Evolutionary conservation across 2,888 invertebrate species (phyloP), one percentile per base, ranked within the genome.

Genomic region (Plebejus anna): DNA sequence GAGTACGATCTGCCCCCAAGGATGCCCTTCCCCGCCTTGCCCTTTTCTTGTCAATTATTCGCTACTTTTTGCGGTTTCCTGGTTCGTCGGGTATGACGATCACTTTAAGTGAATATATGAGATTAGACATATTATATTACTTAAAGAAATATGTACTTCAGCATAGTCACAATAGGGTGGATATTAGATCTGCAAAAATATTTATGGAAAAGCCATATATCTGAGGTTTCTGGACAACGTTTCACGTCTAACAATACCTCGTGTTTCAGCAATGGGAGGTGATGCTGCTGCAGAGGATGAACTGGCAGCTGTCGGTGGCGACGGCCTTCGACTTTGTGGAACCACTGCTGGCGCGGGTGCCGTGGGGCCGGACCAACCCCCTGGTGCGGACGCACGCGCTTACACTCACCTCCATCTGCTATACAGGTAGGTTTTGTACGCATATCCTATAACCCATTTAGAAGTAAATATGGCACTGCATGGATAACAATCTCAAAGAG

Each of bases 241-340:
- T 13, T 36, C 55, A 55, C 16, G 55, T 55, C 55, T 66, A 32
- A 36, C 5, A 11, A 66, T 66, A 32, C 66, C 13, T 13, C 76
- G 90, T 90, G 84, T 91, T 90, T 80, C 94, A 97, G 97, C 95
- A 95, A 88, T 97, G 97, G 97, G 98, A 98, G 90, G 91, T 97
- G 82, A 91, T 97, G 88, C 94, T 97, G 59, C 92, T 97, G 81
- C 96, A 96, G 80, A 95, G 96, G 85, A 90, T 98, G 80, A 95
- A 96, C 85, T 98, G 97, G 97, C 96, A 97, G 89, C 92, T 97
- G 81, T 96, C 96, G 51, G 95, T 96, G 47, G 95, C 97, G 76
- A 97, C 97, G 1, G 96, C 97, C 9, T 96, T 96, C 89, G 97
- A 97, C 90, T 97, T 97, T 90, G 95, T 97, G 84, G 97, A 97